Evolutionary conservation across 2,113 vertebrate species (phyloP), one percentile per base, ranked within the genome.

Genomic region (Calyptommatus sinebrachiatus): DNA sequence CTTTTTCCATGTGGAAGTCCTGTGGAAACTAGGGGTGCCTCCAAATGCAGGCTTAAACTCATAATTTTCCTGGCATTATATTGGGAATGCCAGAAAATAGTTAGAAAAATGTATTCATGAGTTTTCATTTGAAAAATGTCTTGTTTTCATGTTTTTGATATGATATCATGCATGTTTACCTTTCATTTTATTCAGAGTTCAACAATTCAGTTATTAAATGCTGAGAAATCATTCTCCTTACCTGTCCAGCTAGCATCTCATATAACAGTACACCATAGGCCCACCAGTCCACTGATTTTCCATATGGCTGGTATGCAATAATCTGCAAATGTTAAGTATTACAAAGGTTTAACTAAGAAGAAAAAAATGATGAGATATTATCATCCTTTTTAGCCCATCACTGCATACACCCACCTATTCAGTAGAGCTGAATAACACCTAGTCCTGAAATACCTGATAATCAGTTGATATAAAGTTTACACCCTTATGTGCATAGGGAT

Each of bases 221-320:
- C 45, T 46, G 28, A 20, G 9, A 26, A 21, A 65, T n/a, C 12
- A 41, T 0, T 31, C 57, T n/a, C 29, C 84, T 96, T 93, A 99
- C 98, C 98, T 99, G 98, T 76, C 98, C 98, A 0, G 98, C 98
- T 66, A 99, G 89, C 98, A 99, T 99, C 93, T 99, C 98, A 1
- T 99, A 99, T 50, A 99, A 91, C 65, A 99, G 96, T 77, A 99
- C 98, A 1, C 98, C 98, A 0, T 98, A 99, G 0, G 98, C 98
- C 98, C 98, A 99, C 98, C 98, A 99, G 90, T 99, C 98, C 92
- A 99, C 98, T 0, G 98, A 99, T 78, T 96, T 99, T 48, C 96
- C 97, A 16, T 99, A 99, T 0, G 98, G 97, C 91, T 99, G 98
- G 90, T 99, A 99, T 5, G 98, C 98, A 84, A 99, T 99, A 45